Evolutionary conservation across 2,888 invertebrate species (phyloP).

Genomic region (Spodoptera exigua): DNA sequence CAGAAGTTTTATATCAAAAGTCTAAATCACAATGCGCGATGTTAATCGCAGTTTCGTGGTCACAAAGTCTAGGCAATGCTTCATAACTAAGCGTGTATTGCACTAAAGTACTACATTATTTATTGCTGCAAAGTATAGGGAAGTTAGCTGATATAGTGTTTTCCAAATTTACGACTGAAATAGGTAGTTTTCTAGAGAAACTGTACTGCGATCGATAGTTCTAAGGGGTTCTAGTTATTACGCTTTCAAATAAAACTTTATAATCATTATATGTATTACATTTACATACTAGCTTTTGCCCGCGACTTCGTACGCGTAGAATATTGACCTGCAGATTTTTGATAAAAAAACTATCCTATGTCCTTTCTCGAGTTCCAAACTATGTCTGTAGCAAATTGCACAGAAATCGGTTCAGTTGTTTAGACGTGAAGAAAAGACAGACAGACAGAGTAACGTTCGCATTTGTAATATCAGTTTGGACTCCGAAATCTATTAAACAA

Average conservation of each 20-base stretch:
- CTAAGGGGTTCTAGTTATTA: neutral
- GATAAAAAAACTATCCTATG: too few relatives aligned
- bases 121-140: slow-evolving; percentile 18
- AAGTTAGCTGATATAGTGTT: slow-evolving; percentile 24
- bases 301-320: too few relatives aligned
- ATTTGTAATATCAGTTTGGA: too few relatives aligned
- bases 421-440: too few relatives aligned
- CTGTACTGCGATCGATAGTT: slow-evolving; percentile 15
- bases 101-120: slow-evolving; percentile 27
- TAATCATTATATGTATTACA: too few relatives aligned
- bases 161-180: slow-evolving; percentile 29
- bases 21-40: slow-evolving; percentile 14
- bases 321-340: too few relatives aligned
- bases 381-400: too few relatives aligned
- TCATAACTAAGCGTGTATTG: slow-evolving; percentile 11
- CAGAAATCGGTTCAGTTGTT: too few relatives aligned
- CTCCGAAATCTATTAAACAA: too few relatives aligned
- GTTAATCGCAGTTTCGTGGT: slow-evolving; percentile 10
- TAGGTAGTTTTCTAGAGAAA: slow-evolving; percentile 25
- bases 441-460: too few relatives aligned
- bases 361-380: too few relatives aligned
- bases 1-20: slow-evolving; percentile 6
- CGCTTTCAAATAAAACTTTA: neutral
- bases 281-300: too few relatives aligned
- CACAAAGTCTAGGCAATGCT: slow-evolving; percentile 13